Evolutionary conservation across 1,140 invertebrate species (phyloP).

Genomic region (Pararge aegeria): DNA sequence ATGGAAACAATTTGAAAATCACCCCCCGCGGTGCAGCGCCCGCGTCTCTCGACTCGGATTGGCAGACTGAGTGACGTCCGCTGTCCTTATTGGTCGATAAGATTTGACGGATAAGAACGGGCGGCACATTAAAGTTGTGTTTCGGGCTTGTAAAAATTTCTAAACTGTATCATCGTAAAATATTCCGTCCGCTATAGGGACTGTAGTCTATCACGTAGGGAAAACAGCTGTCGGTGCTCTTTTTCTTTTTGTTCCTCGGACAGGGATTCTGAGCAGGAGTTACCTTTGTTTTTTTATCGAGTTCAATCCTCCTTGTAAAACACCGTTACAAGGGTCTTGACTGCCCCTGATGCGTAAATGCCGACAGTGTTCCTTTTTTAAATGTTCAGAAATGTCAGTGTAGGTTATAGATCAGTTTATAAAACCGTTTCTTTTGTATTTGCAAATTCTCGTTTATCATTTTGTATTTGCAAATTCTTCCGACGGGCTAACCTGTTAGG

Average conservation of each 20-base stretch:
- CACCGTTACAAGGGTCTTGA: conserved; percentile 3
- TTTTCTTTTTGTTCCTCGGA: conserved; percentile 34
- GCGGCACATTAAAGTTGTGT: conserved; percentile 68
- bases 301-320: conserved; percentile 10
- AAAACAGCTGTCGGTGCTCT: conserved; percentile 65
- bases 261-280: neutral
- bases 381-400: neutral
- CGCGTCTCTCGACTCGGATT: conserved; percentile 55
- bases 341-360: neutral
- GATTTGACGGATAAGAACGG: conserved; percentile 69
- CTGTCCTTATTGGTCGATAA: conserved; percentile 74
- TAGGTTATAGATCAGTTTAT: too few species aligned
- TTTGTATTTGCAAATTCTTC: too few species aligned
- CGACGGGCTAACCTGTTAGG: too few species aligned
- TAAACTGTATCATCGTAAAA: conserved; percentile 66
- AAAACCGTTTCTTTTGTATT: too few species aligned
- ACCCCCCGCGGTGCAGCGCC: conserved; percentile 58
- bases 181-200: conserved; percentile 29
- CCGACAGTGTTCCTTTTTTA: neutral
- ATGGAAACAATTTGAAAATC: conserved; percentile 62
- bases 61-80: conserved; percentile 73
- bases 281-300: conserved; percentile 9
- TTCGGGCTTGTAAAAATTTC: conserved; percentile 63
- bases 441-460: too few species aligned
- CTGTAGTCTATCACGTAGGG: conserved; percentile 46